Evolutionary conservation across 2,113 vertebrate genomes (phyloP), one percentile per base, ranked within the genome.

Genomic region (Trogon melanurus): DNA sequence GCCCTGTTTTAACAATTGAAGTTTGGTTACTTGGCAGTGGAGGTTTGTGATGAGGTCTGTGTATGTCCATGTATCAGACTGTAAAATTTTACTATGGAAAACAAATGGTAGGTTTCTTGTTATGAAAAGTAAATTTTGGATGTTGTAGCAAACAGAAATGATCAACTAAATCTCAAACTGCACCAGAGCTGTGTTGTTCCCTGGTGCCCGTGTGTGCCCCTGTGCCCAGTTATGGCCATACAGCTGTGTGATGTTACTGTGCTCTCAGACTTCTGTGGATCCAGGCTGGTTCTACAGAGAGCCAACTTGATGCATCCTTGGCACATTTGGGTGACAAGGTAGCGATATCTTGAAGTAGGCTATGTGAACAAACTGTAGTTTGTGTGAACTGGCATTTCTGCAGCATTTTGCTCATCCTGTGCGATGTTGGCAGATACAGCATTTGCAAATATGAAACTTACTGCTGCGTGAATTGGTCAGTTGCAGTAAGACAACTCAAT

Each of bases 31-130:
- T 83, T 83, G 41, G 10, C 29, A 15, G 2, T 5, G 4, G 38
- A 29, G 16, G 12, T 75, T 85, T 80, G 15, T 69, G 66, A 48
- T 2, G 5, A 79, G 16, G 16, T 70, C n/a, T 54, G 2, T 79
- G 14, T 0, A 0, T n/a, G 30, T 61, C 21, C 16, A 0, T 13
- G 7, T 53, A 25, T 19, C 10, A 7, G 54, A n/a, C 41, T 6
- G 4, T 57, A 41, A 45, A 6, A 30, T 85, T 72, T 71, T 64
- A 7, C 8, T 30, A 0, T 22, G n/a, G 60, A 64, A 84, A 87
- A 56, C 17, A 53, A 73, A 16, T 16, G 2, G 3, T 54, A 44
- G 20, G 3, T 44, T 83, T 86, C 47, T 16, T 73, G 10, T 32
- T 57, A 54, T 53, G 54, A 70, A 48, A 57, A 60, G 30, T 25